Percentiles rank a stretch among this genome's conserved stretches.
These are phyloP conservation scores for Artemia sinica DNA, from an alignment of 2,888 invertebrate genomes.

Conservation along the genomic window DNA sequence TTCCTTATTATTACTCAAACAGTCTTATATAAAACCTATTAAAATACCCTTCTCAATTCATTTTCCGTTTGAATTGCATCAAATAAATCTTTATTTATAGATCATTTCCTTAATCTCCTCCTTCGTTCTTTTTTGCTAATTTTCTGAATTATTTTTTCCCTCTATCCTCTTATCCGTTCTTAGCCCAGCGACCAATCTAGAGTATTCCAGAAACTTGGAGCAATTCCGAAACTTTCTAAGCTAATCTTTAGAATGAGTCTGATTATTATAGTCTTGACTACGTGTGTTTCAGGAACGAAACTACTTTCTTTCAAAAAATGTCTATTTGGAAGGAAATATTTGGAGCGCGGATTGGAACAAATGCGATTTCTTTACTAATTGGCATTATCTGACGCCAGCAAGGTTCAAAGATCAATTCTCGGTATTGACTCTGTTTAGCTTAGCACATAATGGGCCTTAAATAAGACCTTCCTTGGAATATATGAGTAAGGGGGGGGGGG, in stretches of 20 bases:
- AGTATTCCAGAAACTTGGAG: neutral
- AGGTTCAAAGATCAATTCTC: no score
- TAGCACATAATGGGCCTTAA: no score
- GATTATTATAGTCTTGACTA: slow-evolving; percentile 6
- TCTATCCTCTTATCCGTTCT: slow-evolving; percentile 7
- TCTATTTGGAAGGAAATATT: neutral
- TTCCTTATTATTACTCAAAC: no score
- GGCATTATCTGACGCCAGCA: no score
- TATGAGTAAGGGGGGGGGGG: no score
- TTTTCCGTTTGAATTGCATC: no score
- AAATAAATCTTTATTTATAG: no score
- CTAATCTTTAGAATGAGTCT: slow-evolving; percentile 5
- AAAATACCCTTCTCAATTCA: no score
- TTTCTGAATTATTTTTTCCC: neutral
- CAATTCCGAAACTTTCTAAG: neutral
- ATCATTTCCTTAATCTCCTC: neutral
- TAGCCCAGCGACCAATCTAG: slow-evolving; percentile 2
- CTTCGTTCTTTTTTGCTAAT: slow-evolving; percentile 6
- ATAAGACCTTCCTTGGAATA: no score
- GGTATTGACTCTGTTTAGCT: no score
- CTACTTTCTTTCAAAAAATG: slow-evolving; percentile 3
- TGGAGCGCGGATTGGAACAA: neutral
- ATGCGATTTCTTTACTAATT: neutral
- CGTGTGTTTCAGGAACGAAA: slow-evolving; percentile 7
- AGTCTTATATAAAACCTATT: no score